Percentiles rank a stretch among this genome's conserved stretches.
Conservation (phyloP, 2,888 invertebrate genomes). For the Vanessa cardui region DNA sequence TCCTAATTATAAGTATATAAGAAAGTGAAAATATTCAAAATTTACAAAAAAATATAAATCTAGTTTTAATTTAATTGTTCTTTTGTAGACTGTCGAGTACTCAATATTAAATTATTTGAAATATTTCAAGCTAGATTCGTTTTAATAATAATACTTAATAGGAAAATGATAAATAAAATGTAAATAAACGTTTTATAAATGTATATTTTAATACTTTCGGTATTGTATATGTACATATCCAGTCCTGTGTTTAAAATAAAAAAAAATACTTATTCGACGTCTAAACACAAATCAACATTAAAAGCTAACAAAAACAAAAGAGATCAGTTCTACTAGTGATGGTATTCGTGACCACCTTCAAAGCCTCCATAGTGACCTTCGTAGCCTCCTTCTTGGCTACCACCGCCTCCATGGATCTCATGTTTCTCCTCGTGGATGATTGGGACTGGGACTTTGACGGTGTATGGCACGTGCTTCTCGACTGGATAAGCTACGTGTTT, state of each 20-base stretch:
- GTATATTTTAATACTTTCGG: conserved; percentile 77
- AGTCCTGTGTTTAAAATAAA: conserved; percentile 57
- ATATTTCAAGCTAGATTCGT: neutral
- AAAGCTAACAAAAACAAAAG: conserved; percentile 71
- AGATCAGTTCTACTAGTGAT: conserved; percentile 78
- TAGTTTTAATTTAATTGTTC: neutral
- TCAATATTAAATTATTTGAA: neutral
- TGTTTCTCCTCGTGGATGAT: conserved; percentile 79
- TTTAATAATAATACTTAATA: neutral
- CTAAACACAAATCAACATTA: conserved; percentile 78
- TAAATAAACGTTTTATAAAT: conserved; percentile 26
- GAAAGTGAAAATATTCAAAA: neutral
- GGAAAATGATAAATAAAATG: conserved; percentile 6
- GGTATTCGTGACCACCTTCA: conserved; percentile 41
- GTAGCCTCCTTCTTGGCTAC: conserved; percentile 38
- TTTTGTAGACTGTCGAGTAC: neutral
- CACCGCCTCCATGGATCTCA: conserved; percentile 44
- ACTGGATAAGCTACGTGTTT: conserved; percentile 86
- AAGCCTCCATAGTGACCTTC: conserved; percentile 47
- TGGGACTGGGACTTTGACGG: conserved; percentile 87
- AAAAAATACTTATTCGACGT: conserved; percentile 63
- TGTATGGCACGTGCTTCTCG: conserved; percentile 87
- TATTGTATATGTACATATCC: conserved; percentile 68
- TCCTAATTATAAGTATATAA: conserved; percentile 18
- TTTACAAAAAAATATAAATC: no score